phyloP scores from a whole-genome alignment of 1,140 invertebrate genomes.

The Heliconius nattereri region DNA sequence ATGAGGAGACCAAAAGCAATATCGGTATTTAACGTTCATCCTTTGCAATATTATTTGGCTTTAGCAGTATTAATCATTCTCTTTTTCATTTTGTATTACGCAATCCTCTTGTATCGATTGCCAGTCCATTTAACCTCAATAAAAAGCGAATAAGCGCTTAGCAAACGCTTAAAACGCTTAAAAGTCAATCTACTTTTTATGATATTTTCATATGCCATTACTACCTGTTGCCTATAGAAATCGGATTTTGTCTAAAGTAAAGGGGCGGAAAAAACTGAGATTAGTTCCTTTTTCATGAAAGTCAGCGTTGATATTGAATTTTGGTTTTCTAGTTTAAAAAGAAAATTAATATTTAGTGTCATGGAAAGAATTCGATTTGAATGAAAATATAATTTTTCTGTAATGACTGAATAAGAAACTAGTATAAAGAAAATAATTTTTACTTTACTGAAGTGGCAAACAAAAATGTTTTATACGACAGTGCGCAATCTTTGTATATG shows the following conservation, averaged over 20 bases:
- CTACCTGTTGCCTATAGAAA: background rate
- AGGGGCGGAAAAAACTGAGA: background rate
- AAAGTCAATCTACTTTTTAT: constrained; percentile 11
- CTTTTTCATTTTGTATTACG: constrained; percentile 44
- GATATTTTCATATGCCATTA: background rate
- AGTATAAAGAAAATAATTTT: too few relatives aligned
- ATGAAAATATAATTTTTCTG: background rate
- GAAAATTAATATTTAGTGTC: background rate
- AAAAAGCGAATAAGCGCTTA: constrained; percentile 31
- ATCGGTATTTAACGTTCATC: constrained; percentile 32
- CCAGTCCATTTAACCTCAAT: constrained; percentile 40
- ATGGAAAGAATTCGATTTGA: background rate
- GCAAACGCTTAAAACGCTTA: constrained; percentile 12
- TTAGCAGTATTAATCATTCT: constrained; percentile 32
- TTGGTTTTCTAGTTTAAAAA: background rate
- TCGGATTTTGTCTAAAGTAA: background rate
- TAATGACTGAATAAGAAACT: background rate
- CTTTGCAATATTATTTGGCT: constrained; percentile 30
- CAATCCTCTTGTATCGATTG: constrained; percentile 40
- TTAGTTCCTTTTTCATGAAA: background rate
- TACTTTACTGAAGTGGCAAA: too few relatives aligned
- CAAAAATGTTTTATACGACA: too few relatives aligned
- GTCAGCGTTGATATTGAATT: background rate
- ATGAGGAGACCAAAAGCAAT: constrained; percentile 19
- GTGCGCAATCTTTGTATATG: too few relatives aligned